Conservation (phyloP, 2,888 invertebrate genomes). For the Empis stercorea region DNA sequence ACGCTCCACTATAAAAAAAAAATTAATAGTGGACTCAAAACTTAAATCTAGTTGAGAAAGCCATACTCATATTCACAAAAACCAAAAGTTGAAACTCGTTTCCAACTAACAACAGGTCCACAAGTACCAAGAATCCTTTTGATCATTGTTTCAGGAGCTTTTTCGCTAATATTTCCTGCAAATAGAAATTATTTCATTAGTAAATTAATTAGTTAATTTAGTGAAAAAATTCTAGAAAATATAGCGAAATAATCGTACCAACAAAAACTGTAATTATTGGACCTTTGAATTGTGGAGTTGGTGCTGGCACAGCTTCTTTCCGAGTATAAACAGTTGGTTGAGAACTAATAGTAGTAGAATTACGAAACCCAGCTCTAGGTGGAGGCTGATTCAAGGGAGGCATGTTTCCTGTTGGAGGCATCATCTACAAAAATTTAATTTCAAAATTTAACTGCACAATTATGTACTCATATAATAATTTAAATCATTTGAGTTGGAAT, state of each 20-base stretch:
- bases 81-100: slow-evolving; percentile 93
- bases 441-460: no score
- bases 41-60: no score
- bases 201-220: no score
- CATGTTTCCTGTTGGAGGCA: slow-evolving; percentile 32
- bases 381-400: slow-evolving; percentile 34
- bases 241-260: no score
- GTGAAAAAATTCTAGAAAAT: no score
- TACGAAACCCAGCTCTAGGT: slow-evolving; percentile 34
- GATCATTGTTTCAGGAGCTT: slow-evolving; percentile 91
- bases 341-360: slow-evolving; percentile 36
- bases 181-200: slow-evolving; percentile 9
- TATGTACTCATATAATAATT: no score
- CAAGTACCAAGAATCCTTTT: slow-evolving; percentile 83
- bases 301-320: slow-evolving; percentile 20
- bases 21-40: no score
- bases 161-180: slow-evolving; percentile 76
- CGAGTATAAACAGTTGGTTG: slow-evolving; percentile 34
- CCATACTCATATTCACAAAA: slow-evolving; percentile 88
- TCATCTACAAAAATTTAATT: slow-evolving; percentile 37
- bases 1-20: slow-evolving; percentile 61
- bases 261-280: slow-evolving; percentile 96
- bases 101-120: slow-evolving; percentile 93
- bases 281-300: slow-evolving; percentile 41
- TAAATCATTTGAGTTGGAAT: slow-evolving; percentile 2